Evolutionary conservation across 1,140 invertebrate species (phyloP).

Genomic region (Meloidogyne exigua): DNA sequence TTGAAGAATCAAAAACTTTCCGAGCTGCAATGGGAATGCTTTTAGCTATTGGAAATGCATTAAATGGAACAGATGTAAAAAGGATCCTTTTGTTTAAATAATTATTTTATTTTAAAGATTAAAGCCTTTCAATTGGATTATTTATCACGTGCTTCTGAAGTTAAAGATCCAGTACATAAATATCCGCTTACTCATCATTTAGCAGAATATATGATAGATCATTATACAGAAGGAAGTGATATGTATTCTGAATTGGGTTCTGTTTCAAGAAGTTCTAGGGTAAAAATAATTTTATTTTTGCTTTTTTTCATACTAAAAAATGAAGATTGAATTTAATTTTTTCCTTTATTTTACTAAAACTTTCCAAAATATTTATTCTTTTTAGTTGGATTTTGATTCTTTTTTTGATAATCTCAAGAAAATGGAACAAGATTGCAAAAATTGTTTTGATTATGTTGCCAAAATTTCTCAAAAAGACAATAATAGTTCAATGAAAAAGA

Average conservation of each 20-base stretch:
- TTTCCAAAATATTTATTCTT: neutral
- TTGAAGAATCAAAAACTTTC: conserved; percentile 88
- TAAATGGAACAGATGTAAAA: conserved; percentile 82
- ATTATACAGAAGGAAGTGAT: conserved; percentile 85
- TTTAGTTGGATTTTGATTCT: conserved; percentile 84
- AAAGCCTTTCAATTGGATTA: conserved; percentile 98
- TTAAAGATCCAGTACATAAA: conserved; percentile 84
- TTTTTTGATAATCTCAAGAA: conserved; percentile 80
- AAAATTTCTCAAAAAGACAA: conserved; percentile 69
- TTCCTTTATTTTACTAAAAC: neutral
- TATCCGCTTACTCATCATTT: conserved; percentile 77
- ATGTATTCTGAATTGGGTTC: conserved; percentile 94
- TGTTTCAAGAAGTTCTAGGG: conserved; percentile 80
- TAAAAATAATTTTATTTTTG: conserved; percentile 41
- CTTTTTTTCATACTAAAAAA: too few species aligned
- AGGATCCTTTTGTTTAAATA: conserved; percentile 3
- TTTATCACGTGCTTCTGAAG: conserved; percentile 93
- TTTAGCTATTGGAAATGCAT: conserved; percentile 90
- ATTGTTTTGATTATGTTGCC: conserved; percentile 91
- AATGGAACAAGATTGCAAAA: conserved; percentile 91
- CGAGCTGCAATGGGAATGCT: conserved; percentile 86
- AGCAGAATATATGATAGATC: conserved; percentile 93
- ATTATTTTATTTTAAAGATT: conserved; percentile 67
- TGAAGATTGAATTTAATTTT: too few species aligned
- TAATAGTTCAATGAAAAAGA: conserved; percentile 56